Evolutionary conservation across 2,888 invertebrate species (phyloP).

Genomic region (Margaritifera margaritifera): DNA sequence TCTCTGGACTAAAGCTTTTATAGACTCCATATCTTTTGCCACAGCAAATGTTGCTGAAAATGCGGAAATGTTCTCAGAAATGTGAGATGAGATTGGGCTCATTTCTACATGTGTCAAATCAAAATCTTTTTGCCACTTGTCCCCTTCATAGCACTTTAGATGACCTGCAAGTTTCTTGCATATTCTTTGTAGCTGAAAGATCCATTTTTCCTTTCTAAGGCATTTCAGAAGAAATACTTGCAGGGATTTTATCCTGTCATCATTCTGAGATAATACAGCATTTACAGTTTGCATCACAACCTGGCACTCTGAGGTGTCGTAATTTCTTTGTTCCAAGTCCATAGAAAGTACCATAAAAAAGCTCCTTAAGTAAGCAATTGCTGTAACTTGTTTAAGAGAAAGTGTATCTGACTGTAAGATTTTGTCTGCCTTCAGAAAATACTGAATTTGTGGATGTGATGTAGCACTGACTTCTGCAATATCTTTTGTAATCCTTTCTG

Average conservation of each 20-base stretch:
- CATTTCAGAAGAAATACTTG: constrained; percentile 11
- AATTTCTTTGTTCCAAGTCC: too few species aligned
- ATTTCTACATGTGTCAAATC: constrained; percentile 4
- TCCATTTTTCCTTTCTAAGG: neutral
- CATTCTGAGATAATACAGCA: too few species aligned
- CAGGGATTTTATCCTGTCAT: neutral
- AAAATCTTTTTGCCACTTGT: constrained; percentile 3
- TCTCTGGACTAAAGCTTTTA: constrained; percentile 1
- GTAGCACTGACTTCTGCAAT: too few species aligned
- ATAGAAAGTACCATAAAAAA: too few species aligned
- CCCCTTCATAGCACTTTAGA: neutral
- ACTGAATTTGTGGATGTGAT: too few species aligned
- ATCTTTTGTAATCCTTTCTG: neutral
- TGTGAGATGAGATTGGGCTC: constrained; percentile 4
- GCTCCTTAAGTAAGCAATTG: too few species aligned
- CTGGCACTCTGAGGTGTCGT: too few species aligned
- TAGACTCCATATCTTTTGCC: neutral
- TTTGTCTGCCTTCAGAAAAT: too few species aligned
- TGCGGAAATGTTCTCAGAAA: neutral
- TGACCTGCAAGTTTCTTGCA: too few species aligned
- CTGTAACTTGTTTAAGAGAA: too few species aligned
- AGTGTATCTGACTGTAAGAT: too few species aligned
- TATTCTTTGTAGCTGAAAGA: neutral
- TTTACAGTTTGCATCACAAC: too few species aligned
- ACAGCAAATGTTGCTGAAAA: neutral